A percentile compares a stretch with the other conserved stretches of the same genome.
These are phyloP conservation scores for Cygnus buccinator DNA, from an alignment of 2,113 vertebrate species.

Conservation along the genomic window DNA sequence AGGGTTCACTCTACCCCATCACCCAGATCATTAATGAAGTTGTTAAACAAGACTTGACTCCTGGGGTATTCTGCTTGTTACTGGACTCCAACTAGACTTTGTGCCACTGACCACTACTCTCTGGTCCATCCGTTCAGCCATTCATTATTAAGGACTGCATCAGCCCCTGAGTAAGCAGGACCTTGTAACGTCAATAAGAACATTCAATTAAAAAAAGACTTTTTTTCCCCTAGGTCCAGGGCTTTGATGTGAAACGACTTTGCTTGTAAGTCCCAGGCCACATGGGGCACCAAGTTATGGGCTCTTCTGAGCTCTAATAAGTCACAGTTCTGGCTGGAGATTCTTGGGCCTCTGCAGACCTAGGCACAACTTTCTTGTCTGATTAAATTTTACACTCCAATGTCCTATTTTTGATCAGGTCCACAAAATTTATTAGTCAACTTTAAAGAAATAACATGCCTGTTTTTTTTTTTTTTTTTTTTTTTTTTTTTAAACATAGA, in stretches of 20 bases:
- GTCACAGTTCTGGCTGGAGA: background rate
- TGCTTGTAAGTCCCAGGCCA: background rate
- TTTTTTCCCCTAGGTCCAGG: background rate
- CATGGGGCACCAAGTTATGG: accelerated
- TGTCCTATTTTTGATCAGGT: background rate
- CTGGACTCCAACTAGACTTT: background rate
- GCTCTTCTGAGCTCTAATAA: background rate
- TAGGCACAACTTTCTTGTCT: background rate
- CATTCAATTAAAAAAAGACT: background rate
- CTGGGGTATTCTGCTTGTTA: background rate
- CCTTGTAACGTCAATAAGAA: background rate
- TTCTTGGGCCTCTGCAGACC: background rate
- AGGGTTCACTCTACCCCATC: background rate
- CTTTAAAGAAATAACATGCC: background rate
- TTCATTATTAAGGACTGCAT: background rate
- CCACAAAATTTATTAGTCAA: background rate
- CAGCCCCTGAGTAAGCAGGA: background rate
- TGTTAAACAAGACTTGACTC: background rate
- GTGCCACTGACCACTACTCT: background rate
- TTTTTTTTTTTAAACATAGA: background rate
- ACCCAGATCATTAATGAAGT: background rate
- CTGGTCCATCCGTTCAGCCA: background rate
- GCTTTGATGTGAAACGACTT: background rate
- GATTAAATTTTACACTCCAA: background rate
- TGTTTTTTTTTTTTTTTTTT: background rate